These are phyloP conservation scores for Parnassius orleans DNA, from an alignment of 2,888 invertebrate genomes.

Conservation along the genomic window DNA sequence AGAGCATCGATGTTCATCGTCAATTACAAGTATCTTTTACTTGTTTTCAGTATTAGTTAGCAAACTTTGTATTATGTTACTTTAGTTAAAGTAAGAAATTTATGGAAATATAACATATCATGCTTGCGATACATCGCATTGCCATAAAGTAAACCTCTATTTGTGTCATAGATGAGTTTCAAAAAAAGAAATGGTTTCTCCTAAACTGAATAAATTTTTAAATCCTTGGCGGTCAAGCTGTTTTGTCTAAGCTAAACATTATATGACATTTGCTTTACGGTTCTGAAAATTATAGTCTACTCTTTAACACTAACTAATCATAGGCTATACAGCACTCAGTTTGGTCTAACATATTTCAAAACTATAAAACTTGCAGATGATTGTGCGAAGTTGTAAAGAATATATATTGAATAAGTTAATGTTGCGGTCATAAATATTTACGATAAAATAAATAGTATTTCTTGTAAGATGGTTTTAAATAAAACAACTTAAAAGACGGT, in stretches of 20 bases:
- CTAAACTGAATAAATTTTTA: no score
- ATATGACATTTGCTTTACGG: slow-evolving; percentile 16
- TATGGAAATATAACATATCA: no score
- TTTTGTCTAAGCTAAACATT: slow-evolving; percentile 4
- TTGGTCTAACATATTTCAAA: slow-evolving; percentile 24
- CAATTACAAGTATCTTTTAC: no score
- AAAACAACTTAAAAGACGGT: neutral
- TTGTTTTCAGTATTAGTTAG: no score
- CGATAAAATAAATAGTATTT: slow-evolving; percentile 16
- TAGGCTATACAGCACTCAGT: slow-evolving; percentile 18
- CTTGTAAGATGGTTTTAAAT: neutral
- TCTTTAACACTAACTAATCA: slow-evolving; percentile 14
- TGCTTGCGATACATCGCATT: no score
- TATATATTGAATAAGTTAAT: slow-evolving; percentile 27
- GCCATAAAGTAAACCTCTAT: no score
- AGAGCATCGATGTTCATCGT: no score
- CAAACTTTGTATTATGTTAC: no score
- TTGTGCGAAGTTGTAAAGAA: slow-evolving; percentile 28
- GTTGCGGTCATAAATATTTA: slow-evolving; percentile 28
- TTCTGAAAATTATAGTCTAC: slow-evolving; percentile 9
- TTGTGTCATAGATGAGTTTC: no score
- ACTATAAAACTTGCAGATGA: slow-evolving; percentile 26
- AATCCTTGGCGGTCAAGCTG: no score
- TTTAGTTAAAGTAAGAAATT: no score
- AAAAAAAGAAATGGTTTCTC: no score